phyloP scores from a whole-genome alignment of 2,797 vertebrate species.

The Centropyge bicolor region DNA sequence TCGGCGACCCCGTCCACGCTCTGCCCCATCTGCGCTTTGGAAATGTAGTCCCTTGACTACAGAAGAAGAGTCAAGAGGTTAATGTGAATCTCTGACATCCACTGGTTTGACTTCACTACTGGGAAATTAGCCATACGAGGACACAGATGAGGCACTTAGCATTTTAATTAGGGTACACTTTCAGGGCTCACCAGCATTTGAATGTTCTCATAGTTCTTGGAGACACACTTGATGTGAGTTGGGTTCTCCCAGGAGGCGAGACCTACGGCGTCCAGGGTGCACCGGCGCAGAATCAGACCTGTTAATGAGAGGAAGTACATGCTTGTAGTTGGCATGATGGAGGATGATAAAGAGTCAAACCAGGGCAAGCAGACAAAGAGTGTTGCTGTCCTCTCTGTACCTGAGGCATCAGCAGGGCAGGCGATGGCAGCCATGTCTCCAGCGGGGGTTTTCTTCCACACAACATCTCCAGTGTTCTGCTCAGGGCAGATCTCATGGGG shows the following conservation, averaged over 20 bases:
- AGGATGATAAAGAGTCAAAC: not conserved
- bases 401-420: conserved; percentile 93
- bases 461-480: conserved; percentile 88
- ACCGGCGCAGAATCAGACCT: conserved; percentile 95
- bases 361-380: not conserved
- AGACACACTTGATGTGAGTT: conserved; percentile 95
- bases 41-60: conserved; percentile 91
- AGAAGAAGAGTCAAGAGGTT: conserved; percentile 30
- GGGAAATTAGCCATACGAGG: conserved; percentile 23
- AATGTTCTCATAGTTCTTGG: conserved; percentile 95
- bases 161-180: conserved; percentile 4
- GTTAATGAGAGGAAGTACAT: conserved; percentile 37
- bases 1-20: conserved; percentile 91
- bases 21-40: conserved; percentile 90
- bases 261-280: conserved; percentile 93
- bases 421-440: conserved; percentile 91
- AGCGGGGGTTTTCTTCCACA: conserved; percentile 95
- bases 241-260: conserved; percentile 95
- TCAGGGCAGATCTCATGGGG: conserved; percentile 96
- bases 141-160: conserved; percentile 11
- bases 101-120: not conserved
- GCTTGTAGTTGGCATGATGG: conserved; percentile 10
- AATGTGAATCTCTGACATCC: conserved; percentile 33
- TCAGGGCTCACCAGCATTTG: conserved; percentile 91
- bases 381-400: conserved; percentile 73